These are phyloP conservation scores for Callipepla squamata DNA, from an alignment of 2,113 vertebrate species.

Conservation along the genomic window DNA sequence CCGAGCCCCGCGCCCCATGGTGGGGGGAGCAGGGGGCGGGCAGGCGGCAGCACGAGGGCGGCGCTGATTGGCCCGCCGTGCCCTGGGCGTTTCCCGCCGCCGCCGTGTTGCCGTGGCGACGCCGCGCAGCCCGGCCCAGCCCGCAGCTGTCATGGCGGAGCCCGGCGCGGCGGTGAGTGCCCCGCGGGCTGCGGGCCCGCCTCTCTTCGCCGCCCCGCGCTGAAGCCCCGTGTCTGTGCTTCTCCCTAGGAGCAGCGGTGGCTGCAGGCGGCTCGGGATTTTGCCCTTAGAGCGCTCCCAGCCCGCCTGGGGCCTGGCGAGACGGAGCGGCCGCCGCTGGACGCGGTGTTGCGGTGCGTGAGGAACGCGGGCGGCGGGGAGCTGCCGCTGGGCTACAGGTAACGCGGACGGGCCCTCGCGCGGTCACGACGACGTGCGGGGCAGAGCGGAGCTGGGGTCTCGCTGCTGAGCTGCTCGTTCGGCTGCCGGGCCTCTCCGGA, in stretches of 20 bases:
- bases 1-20: no score
- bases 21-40: no score
- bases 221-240: background rate
- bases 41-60: rapidly evolving
- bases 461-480: background rate
- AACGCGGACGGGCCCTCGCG: background rate
- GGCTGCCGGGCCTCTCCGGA: background rate
- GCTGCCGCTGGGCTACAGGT: conserved; percentile 59
- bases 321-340: background rate
- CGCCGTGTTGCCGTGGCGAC: background rate
- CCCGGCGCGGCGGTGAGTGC: background rate
- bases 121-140: no score
- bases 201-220: background rate
- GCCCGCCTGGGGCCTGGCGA: background rate
- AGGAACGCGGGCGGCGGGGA: background rate
- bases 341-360: conserved; percentile 29
- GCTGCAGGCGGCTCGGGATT: conserved; percentile 13
- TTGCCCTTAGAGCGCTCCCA: background rate
- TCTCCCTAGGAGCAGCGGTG: conserved; percentile 27
- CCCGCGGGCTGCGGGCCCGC: rapidly evolving
- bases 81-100: no score
- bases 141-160: background rate
- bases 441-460: no score
- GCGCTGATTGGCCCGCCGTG: background rate
- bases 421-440: no score